These are phyloP conservation scores for Chalcis sispes DNA, from an alignment of 2,888 invertebrate genomes.

Conservation along the genomic window DNA sequence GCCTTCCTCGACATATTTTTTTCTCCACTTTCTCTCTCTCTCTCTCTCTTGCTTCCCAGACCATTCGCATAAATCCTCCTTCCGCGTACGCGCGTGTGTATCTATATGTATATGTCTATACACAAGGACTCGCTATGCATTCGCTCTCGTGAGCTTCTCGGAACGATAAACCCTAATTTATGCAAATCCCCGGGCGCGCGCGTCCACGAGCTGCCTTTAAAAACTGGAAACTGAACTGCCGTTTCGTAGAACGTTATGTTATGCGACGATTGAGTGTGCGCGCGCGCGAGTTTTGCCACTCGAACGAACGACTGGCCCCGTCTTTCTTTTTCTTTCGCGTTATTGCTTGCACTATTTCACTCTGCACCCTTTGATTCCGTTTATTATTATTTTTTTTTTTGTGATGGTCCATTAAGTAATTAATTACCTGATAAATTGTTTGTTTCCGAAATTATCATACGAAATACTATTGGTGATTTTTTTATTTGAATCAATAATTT, in stretches of 20 bases:
- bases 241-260: conserved; percentile 53
- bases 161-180: conserved; percentile 76
- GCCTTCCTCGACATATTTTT: no score
- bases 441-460: no score
- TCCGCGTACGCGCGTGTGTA: conserved; percentile 30
- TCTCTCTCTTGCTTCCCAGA: neutral
- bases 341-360: conserved; percentile 18
- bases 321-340: conserved; percentile 2
- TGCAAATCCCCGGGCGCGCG: conserved; percentile 70
- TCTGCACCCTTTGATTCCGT: neutral
- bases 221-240: conserved; percentile 57
- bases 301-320: no score
- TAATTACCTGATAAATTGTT: neutral
- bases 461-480: no score
- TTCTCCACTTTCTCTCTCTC: conserved; percentile 15
- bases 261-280: conserved; percentile 50
- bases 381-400: neutral
- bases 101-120: conserved; percentile 50
- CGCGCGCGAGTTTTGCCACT: neutral
- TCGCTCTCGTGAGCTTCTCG: conserved; percentile 67
- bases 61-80: conserved; percentile 68
- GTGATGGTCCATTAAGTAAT: neutral
- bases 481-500: no score
- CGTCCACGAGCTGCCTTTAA: conserved; percentile 40
- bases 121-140: conserved; percentile 28